These are phyloP conservation scores for Kobus ellipsiprymnus DNA, from an alignment of 2,113 vertebrate genomes.

Conservation along the genomic window DNA sequence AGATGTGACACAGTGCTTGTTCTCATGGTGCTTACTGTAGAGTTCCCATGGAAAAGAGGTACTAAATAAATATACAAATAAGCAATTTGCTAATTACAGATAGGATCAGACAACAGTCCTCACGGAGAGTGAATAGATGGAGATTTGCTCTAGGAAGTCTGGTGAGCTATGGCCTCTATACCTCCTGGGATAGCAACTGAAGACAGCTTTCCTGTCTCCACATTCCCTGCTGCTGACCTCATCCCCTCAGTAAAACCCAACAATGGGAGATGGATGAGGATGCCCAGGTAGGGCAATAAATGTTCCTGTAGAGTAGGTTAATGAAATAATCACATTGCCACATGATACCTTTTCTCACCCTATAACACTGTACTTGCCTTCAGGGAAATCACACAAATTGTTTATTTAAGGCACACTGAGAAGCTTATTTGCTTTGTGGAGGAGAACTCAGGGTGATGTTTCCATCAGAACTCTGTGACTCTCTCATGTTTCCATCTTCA, in stretches of 20 bases:
- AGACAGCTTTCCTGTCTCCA: neutral
- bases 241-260: conserved; percentile 16
- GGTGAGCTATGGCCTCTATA: neutral
- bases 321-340: conserved; percentile 44
- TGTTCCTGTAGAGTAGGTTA: conserved; percentile 6
- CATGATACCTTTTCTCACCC: conserved; percentile 39
- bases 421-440: conserved; percentile 12
- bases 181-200: neutral
- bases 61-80: neutral
- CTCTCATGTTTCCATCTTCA: neutral
- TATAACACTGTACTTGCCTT: conserved; percentile 24
- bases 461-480: neutral
- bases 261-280: neutral
- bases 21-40: neutral
- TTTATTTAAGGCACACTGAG: conserved; percentile 16
- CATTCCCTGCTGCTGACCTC: conserved; percentile 48
- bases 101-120: neutral
- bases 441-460: neutral
- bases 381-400: conserved; percentile 22
- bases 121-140: neutral
- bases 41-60: neutral
- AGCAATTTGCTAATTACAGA: neutral
- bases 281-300: neutral
- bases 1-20: neutral
- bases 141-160: neutral